Evolutionary conservation across 2,888 invertebrate genomes (phyloP).

Genomic region (Macrophya annulata): DNA sequence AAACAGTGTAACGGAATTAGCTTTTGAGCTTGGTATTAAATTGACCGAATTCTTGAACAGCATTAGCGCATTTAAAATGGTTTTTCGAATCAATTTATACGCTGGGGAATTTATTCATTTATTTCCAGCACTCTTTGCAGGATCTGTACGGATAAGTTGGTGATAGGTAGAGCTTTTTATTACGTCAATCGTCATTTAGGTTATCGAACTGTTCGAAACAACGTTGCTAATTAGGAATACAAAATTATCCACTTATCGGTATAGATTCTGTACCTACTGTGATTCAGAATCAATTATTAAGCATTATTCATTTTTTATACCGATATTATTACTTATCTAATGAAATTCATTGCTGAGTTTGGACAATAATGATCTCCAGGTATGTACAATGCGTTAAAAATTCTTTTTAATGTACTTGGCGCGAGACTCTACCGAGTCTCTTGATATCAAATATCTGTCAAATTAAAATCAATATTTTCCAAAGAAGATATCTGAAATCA

Average conservation of each 20-base stretch:
- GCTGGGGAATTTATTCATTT: background rate
- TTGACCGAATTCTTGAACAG: background rate
- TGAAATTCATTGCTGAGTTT: background rate
- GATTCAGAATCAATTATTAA: background rate
- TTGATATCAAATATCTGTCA: too few relatives aligned
- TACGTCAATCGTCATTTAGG: background rate
- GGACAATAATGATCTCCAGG: background rate
- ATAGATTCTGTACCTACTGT: too few relatives aligned
- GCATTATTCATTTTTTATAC: background rate
- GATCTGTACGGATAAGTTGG: background rate
- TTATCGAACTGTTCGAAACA: background rate
- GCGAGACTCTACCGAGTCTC: too few relatives aligned
- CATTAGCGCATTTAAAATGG: conserved; percentile 4
- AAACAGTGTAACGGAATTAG: background rate
- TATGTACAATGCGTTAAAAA: too few relatives aligned
- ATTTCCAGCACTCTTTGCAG: background rate
- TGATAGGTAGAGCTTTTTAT: background rate
- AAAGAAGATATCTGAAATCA: background rate
- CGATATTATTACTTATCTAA: background rate
- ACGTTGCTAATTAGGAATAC: background rate
- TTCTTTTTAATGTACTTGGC: too few relatives aligned
- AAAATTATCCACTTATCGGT: background rate
- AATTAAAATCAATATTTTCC: background rate
- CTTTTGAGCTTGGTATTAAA: background rate
- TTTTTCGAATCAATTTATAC: background rate